Evolutionary conservation across 1,140 invertebrate genomes (phyloP).

Genomic region (Ptiloglossa arizonensis): DNA sequence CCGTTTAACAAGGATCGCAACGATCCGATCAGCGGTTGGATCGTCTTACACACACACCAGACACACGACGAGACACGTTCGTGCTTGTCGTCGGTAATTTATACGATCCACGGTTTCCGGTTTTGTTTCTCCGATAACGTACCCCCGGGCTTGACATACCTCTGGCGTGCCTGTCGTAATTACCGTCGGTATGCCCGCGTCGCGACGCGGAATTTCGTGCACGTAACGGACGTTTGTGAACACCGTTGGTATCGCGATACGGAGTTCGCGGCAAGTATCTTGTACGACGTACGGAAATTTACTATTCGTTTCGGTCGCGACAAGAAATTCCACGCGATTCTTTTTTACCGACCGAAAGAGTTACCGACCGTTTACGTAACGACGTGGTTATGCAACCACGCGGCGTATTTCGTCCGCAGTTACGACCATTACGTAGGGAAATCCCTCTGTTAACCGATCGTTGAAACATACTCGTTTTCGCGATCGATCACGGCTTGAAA

Average conservation of each 20-base stretch:
- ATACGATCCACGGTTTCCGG: conserved; percentile 33
- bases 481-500: conserved; percentile 12
- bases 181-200: conserved; percentile 24
- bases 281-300: not conserved
- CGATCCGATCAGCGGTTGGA: conserved; percentile 41
- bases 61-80: conserved; percentile 17
- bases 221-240: not conserved
- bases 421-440: too few relatives aligned
- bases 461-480: not conserved
- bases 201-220: conserved; percentile 40
- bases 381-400: conserved; percentile 18
- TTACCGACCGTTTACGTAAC: conserved; percentile 17
- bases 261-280: too few relatives aligned
- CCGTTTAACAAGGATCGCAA: conserved; percentile 39
- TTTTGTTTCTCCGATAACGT: conserved; percentile 23
- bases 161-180: conserved; percentile 35
- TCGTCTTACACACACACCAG: conserved; percentile 52
- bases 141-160: not conserved
- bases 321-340: too few relatives aligned
- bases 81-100: conserved; percentile 40
- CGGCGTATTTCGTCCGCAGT: not conserved
- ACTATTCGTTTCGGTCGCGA: too few relatives aligned
- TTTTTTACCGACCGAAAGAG: too few relatives aligned
- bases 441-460: too few relatives aligned
- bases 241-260: not conserved